Evolutionary conservation across 2,113 vertebrate genomes (phyloP).

Genomic region (Protomyctophum bolini): DNA sequence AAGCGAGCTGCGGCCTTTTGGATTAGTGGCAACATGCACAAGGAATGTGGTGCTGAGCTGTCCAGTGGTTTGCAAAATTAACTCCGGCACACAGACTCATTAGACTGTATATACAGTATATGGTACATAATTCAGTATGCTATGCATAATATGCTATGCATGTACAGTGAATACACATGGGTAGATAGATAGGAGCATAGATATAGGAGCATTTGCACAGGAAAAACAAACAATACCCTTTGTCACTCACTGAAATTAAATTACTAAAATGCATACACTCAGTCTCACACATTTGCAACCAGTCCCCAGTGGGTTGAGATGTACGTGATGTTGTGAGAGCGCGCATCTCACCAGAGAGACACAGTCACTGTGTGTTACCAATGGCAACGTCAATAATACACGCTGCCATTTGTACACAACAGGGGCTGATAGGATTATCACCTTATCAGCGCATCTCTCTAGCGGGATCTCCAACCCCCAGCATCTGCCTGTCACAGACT

Average conservation of each 20-base stretch:
- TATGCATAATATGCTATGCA: too few species aligned
- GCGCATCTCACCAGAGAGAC: not conserved
- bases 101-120: too few species aligned
- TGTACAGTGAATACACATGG: too few species aligned
- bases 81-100: too few species aligned
- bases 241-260: not conserved
- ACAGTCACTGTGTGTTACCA: slow-evolving; percentile 2
- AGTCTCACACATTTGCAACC: not conserved
- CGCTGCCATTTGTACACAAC: slow-evolving; percentile 11
- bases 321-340: not conserved
- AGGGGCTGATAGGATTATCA: not conserved
- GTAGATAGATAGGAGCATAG: too few species aligned
- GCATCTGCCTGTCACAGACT: not conserved
- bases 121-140: too few species aligned
- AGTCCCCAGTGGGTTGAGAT: not conserved
- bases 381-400: slow-evolving; percentile 13
- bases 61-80: too few species aligned
- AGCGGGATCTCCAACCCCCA: not conserved
- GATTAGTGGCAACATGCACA: too few species aligned
- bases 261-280: not conserved
- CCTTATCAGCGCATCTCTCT: slow-evolving; percentile 8
- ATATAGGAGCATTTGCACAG: too few species aligned
- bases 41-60: too few species aligned
- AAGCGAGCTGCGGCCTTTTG: too few species aligned
- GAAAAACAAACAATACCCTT: not conserved